These are phyloP conservation scores for Atractosteus spatula DNA, from an alignment of 2,113 vertebrate species.

Conservation along the genomic window DNA sequence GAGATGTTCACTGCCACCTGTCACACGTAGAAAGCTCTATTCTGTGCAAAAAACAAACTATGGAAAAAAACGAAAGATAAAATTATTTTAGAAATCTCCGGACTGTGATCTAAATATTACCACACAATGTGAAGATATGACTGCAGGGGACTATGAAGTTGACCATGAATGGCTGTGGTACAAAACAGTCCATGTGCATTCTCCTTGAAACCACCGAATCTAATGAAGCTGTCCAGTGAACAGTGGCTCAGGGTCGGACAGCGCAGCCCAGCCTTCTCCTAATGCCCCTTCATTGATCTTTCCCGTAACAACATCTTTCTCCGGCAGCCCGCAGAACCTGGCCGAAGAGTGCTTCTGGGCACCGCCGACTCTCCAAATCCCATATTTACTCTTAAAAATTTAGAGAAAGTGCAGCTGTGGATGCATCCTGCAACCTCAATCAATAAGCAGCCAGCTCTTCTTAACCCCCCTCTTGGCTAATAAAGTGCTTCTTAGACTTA, in stretches of 20 bases:
- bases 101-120: too few relatives aligned
- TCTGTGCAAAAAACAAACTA: too few relatives aligned
- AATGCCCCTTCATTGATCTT: slow-evolving; percentile 97
- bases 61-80: too few relatives aligned
- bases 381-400: slow-evolving; percentile 99
- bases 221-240: slow-evolving; percentile 52
- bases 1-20: too few relatives aligned
- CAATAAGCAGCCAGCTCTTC: slow-evolving; percentile 93
- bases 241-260: slow-evolving; percentile 75
- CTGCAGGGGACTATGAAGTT: not conserved
- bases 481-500: slow-evolving; percentile 97
- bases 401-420: slow-evolving; percentile 98
- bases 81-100: too few relatives aligned
- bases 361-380: slow-evolving; percentile 94
- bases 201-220: slow-evolving; percentile 52
- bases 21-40: too few relatives aligned
- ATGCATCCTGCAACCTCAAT: slow-evolving; percentile 94
- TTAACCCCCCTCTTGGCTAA: slow-evolving; percentile 84
- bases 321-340: slow-evolving; percentile 93
- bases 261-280: slow-evolving; percentile 85
- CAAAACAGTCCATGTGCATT: slow-evolving; percentile 35
- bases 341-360: slow-evolving; percentile 93
- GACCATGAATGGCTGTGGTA: slow-evolving; percentile 36
- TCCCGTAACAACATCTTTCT: slow-evolving; percentile 97
- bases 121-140: not conserved